Conservation (phyloP, 1,140 invertebrate genomes). For the Colletes gigas region DNA sequence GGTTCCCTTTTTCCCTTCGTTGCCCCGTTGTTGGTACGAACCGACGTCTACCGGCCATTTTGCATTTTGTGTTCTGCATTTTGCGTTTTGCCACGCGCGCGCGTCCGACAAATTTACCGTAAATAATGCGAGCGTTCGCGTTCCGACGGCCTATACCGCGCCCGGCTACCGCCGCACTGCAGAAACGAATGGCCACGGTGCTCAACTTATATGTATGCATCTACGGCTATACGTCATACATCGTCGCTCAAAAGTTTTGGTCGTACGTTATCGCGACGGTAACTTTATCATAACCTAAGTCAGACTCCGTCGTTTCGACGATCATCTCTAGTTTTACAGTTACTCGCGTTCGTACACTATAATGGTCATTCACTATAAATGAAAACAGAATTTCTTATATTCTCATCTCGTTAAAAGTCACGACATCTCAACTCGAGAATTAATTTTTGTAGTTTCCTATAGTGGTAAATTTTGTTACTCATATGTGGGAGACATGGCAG, state of each 20-base stretch:
- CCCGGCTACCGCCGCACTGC: not conserved
- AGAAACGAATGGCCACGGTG: not conserved
- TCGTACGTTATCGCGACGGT: no score
- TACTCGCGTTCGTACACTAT: no score
- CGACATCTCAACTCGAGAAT: no score
- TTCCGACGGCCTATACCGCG: not conserved
- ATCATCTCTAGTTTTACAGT: no score
- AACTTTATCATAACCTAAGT: no score
- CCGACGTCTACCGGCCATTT: conserved; percentile 12
- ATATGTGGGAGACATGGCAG: no score
- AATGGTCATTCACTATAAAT: no score
- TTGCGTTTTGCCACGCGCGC: conserved; percentile 57
- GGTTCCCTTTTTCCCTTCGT: conserved; percentile 8
- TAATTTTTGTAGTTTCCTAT: no score
- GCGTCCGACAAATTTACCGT: conserved; percentile 66
- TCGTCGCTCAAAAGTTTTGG: not conserved
- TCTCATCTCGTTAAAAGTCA: no score
- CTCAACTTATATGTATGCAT: not conserved
- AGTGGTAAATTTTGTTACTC: no score
- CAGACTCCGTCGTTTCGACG: no score
- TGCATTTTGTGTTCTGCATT: conserved; percentile 54
- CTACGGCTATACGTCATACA: not conserved
- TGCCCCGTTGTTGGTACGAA: not conserved
- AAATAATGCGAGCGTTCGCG: conserved; percentile 62
- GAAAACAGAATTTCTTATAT: no score